A percentile compares a stretch with the other conserved stretches of the same genome.
These are phyloP conservation scores for Anoplophora glabripennis DNA, from an alignment of 1,140 invertebrate species.

Conservation along the genomic window DNA sequence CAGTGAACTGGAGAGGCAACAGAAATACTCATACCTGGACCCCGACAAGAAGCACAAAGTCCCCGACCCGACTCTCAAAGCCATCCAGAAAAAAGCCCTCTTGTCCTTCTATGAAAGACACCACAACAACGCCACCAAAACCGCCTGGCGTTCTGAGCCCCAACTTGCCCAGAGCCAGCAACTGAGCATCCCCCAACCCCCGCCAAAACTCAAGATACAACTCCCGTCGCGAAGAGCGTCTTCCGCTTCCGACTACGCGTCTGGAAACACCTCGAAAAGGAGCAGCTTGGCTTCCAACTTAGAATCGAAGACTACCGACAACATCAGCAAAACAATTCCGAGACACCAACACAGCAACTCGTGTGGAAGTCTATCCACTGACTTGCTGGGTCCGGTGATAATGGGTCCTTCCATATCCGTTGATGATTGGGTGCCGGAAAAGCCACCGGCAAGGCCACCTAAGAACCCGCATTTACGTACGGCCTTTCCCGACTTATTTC, in stretches of 20 bases:
- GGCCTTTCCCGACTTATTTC: slow-evolving; percentile 50
- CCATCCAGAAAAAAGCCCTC: slow-evolving; percentile 83
- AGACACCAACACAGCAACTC: slow-evolving; percentile 61
- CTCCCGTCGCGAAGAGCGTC: slow-evolving; percentile 60
- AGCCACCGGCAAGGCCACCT: slow-evolving; percentile 62
- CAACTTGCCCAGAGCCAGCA: slow-evolving; percentile 51
- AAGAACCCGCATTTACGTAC: slow-evolving; percentile 72
- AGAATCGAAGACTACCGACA: slow-evolving; percentile 33
- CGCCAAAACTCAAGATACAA: slow-evolving; percentile 55
- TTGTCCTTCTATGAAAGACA: slow-evolving; percentile 82
- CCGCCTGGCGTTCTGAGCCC: slow-evolving; percentile 61
- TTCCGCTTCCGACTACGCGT: slow-evolving; percentile 66
- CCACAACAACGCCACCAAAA: slow-evolving; percentile 44
- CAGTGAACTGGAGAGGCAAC: slow-evolving; percentile 66
- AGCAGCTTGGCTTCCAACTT: slow-evolving; percentile 41
- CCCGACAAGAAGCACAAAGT: slow-evolving; percentile 73
- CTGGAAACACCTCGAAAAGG: slow-evolving; percentile 50
- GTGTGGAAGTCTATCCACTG: slow-evolving; percentile 60
- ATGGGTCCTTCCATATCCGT: slow-evolving; percentile 63
- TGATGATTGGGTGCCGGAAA: slow-evolving; percentile 70
- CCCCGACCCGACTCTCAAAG: slow-evolving; percentile 76
- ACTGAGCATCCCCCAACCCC: slow-evolving; percentile 51
- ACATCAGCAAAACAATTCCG: slow-evolving; percentile 38
- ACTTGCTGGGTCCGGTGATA: slow-evolving; percentile 61
- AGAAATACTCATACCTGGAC: slow-evolving; percentile 69